These are phyloP conservation scores for Protonemura montana DNA, from an alignment of 2,888 invertebrate genomes.

Conservation along the genomic window DNA sequence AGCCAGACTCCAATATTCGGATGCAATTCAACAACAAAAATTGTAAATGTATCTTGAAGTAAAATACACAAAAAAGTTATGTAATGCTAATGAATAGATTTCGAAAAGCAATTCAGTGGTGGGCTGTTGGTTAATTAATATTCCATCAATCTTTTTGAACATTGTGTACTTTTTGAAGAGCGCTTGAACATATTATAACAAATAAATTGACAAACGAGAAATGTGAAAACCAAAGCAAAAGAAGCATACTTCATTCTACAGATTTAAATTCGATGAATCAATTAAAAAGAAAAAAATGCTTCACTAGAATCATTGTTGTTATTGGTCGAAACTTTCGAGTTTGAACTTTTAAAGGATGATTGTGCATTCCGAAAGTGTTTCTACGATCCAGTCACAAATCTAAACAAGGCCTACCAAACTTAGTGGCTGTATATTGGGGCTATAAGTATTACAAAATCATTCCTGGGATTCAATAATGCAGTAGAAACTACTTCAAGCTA, in stretches of 20 bases:
- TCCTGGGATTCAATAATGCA: slow-evolving; percentile 44
- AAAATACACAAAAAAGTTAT: not conserved
- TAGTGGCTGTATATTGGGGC: not conserved
- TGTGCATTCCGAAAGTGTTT: slow-evolving; percentile 41
- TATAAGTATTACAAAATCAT: slow-evolving; percentile 41
- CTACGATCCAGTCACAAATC: slow-evolving; percentile 7
- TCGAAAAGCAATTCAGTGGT: not conserved
- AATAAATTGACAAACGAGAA: not conserved
- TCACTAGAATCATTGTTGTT: not conserved
- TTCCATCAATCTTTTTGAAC: not conserved
- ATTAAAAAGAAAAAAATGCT: not conserved
- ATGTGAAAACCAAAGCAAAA: not conserved
- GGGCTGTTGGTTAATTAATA: not conserved
- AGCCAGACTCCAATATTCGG: slow-evolving; percentile 18
- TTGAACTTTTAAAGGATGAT: slow-evolving; percentile 15
- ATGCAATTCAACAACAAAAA: not conserved
- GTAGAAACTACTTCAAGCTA: not conserved
- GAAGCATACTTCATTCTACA: not conserved
- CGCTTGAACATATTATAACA: not conserved
- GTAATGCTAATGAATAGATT: not conserved
- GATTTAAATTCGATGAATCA: not conserved
- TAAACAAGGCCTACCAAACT: slow-evolving; percentile 3
- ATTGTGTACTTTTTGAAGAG: not conserved
- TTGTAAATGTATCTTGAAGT: not conserved
- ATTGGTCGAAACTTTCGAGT: not conserved